Evolutionary conservation across 30 jellyfish, hydroid and myxozoan species (phyloP).

Genomic region (Hydractinia symbiolongicarpus): DNA sequence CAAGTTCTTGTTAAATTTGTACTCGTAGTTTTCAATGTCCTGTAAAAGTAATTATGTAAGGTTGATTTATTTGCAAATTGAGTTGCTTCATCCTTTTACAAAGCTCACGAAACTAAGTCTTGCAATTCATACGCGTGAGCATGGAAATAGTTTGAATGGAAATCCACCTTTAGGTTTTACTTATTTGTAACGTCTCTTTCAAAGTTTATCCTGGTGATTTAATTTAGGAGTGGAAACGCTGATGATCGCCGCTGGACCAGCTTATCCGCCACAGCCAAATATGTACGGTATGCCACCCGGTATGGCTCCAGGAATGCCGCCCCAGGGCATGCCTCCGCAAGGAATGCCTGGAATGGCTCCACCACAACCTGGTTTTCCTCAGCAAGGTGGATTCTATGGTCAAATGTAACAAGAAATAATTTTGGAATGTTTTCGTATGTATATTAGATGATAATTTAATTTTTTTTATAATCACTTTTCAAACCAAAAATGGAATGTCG

Average conservation of each 20-base stretch:
- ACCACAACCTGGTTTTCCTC: slow-evolving; percentile 9
- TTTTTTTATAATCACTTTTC: slow-evolving; percentile 6
- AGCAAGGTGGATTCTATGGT: slow-evolving; percentile 11
- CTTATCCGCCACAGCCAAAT: slow-evolving; percentile 73
- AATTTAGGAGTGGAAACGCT: slow-evolving; percentile 68
- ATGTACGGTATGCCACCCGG: slow-evolving; percentile 55
- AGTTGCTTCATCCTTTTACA: no score
- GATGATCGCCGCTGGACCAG: slow-evolving; percentile 96
- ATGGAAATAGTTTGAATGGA: no score
- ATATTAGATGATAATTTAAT: slow-evolving; percentile 16
- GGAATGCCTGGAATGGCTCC: slow-evolving; percentile 50
- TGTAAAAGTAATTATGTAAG: no score
- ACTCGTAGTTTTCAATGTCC: no score
- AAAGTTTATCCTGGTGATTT: neutral
- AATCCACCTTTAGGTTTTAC: no score
- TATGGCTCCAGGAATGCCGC: slow-evolving; percentile 88
- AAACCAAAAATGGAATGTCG: no score
- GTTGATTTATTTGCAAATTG: no score
- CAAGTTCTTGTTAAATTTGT: no score
- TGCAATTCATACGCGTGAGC: no score
- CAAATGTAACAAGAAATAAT: slow-evolving; percentile 11
- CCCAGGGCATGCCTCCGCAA: slow-evolving; percentile 52
- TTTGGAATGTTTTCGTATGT: slow-evolving; percentile 7
- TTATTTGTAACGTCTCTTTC: neutral
- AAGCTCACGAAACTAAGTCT: no score